These are phyloP conservation scores for Ametastegia equiseti DNA, from an alignment of 2,888 invertebrate genomes.

Conservation along the genomic window DNA sequence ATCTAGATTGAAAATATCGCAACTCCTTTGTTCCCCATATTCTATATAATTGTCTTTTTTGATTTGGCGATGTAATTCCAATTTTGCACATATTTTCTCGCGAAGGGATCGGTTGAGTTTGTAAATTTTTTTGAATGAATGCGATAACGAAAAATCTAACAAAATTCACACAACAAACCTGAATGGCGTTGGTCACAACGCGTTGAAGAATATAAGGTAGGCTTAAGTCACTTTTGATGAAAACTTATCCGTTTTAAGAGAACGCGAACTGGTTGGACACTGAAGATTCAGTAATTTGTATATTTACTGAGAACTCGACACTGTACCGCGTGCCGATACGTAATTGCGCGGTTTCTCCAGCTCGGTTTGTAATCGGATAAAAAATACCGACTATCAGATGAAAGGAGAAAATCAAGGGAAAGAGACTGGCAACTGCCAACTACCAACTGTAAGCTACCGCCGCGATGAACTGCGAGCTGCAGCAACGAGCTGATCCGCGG, in stretches of 20 bases:
- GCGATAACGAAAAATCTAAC: too few relatives aligned
- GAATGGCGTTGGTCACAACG: neutral
- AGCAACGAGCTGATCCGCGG: constrained; percentile 2
- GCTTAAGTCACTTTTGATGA: neutral
- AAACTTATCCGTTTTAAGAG: too few relatives aligned
- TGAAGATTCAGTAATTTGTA: neutral
- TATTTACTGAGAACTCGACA: too few relatives aligned
- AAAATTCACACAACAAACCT: neutral
- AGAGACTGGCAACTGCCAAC: neutral
- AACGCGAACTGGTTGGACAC: too few relatives aligned
- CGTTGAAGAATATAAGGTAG: neutral
- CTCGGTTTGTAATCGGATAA: neutral
- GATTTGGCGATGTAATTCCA: too few relatives aligned
- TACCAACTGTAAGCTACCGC: neutral
- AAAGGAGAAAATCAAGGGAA: neutral
- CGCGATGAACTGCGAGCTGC: constrained; percentile 27
- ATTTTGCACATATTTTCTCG: too few relatives aligned
- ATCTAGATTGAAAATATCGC: too few relatives aligned
- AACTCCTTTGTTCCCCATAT: too few relatives aligned
- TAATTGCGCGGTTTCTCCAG: neutral
- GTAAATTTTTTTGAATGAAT: too few relatives aligned
- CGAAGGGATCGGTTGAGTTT: too few relatives aligned
- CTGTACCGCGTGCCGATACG: neutral
- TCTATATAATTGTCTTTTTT: too few relatives aligned
- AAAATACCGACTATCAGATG: neutral